Base-by-base conservation (phyloP, 2,113 vertebrate genomes). In the Ceratotherium simum region DNA sequence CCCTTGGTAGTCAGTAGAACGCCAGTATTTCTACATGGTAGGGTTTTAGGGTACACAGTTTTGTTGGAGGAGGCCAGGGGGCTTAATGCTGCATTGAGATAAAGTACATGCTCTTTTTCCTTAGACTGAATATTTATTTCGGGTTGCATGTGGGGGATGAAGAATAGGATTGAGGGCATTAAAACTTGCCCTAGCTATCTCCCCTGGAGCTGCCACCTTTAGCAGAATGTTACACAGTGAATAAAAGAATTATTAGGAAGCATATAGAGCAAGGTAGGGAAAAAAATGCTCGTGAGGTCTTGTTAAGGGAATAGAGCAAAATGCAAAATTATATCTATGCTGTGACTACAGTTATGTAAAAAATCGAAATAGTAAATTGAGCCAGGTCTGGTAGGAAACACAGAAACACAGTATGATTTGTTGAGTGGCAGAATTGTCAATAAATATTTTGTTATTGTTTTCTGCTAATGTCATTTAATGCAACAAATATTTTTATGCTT, bases 401-500 rank as follows among this genome's bases (percentile, higher is more conserved):
- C 36, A 70, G 48, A 82, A 90, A 81, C 69, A 31, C 20, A 62
- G 1, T 70, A 42, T 76, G 51, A 85, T 73, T 94, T 56, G 2
- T 8, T 69, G 54, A 81, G 46, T 70, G 64, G 29, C 27, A 85
- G 42, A 78, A 70, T 58, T 70, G 39, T 70, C 51, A 25, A 69
- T 86, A 86, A 96, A 79, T 58, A 91, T 83, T 88, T 85, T 75
- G 27, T 48, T 93, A 64, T 73, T 85, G 14, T 95, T 83, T 97
- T 97, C 54, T 90, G 25, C 60, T 67, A 67, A 88, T 54, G 6
- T 48, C 62, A 46, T 76, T 80, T 48, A 81, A 51, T 29, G 58
- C 39, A 84, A 75, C 25, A 67, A 54, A n/a, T 91, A 80, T 31
- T 54, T 89, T 94, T 88, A 79, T 91, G 58, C 21, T 73, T 94